Base-by-base conservation (phyloP, 2,888 invertebrate genomes). In the Apamea crenata region DNA sequence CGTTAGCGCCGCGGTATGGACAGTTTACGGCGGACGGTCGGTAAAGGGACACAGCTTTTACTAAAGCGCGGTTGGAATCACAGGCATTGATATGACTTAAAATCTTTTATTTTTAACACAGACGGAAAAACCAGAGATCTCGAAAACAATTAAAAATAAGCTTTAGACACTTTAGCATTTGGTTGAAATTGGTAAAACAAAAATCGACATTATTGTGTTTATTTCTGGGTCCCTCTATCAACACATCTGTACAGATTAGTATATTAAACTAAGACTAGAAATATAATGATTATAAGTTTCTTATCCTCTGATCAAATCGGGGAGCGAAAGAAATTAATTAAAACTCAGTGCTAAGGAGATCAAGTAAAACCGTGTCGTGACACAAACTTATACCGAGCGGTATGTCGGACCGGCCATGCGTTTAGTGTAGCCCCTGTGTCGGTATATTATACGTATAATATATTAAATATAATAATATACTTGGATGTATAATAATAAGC, bases 381-480 rank as follows among this genome's bases (percentile, higher is more conserved):
- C 77, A 83, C 77, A 88, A 76, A 74, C 65, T 47, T n/a, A 74
- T 73, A 75, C 70, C 67, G 78, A 78, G 80, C 78, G 82, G 82
- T 74, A 70, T 63, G 47, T 73, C 44, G 83, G 72, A 71, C 75
- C 90, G 77, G 80, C 80, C 89, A 83, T 81, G 88, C 85, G 72
- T 75, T 82, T 77, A 87, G 87, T 87, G 84, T 80, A 74, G 66
- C 72, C 78, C 78, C 69, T 59, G 80, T 80, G 80, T 79, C 50
- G 67, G 70, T 83, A 80, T 78, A 81, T 72, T 67, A 85, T 89
- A 85, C 71, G 72, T 83, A 89, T 76, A 77, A 84, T 73, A 83
- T 86, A 84, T 53, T 80, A 83, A 71, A 89, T 87, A 87, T 89
- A 84, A 81, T 87, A 78, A 81, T 78, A 86, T 84, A 85, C 36